phyloP scores from a whole-genome alignment of 2,113 vertebrate species.

The Anseranas semipalmata region DNA sequence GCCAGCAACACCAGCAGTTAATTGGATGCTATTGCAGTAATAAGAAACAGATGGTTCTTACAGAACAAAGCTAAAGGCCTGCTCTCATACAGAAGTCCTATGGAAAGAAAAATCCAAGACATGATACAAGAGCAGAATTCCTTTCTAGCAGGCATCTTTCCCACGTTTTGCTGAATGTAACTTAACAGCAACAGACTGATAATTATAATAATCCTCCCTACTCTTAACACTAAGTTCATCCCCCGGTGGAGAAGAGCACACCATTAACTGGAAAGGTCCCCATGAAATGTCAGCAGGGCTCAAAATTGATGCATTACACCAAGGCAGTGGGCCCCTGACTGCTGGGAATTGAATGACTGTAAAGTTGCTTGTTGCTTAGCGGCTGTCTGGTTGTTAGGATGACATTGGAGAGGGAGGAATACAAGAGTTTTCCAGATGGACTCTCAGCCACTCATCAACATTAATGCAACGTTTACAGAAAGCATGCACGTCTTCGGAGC shows the following conservation, averaged over 20 bases:
- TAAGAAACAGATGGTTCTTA: constrained; percentile 47
- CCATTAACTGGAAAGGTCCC: constrained; percentile 20
- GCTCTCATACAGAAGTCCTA: neutral
- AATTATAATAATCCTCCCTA: neutral
- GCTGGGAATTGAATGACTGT: neutral
- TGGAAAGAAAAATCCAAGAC: neutral
- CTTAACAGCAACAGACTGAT: neutral
- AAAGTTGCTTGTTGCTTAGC: constrained; percentile 41
- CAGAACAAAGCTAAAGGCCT: constrained; percentile 7
- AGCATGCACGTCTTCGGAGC: neutral
- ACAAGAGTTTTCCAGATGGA: neutral
- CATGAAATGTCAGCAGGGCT: neutral
- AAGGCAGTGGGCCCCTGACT: constrained; percentile 16
- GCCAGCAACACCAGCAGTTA: constrained; percentile 5
- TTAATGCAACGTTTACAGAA: neutral
- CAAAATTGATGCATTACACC: neutral
- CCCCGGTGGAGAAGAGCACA: neutral
- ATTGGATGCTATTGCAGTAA: constrained; percentile 15
- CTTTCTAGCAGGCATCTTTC: neutral
- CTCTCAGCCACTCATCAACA: neutral
- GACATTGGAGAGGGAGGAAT: neutral
- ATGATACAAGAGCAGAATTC: neutral
- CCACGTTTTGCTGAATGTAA: neutral
- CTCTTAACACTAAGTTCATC: neutral
- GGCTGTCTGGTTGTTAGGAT: constrained; percentile 12